Percentiles rank a stretch among this genome's conserved stretches.
These are phyloP conservation scores for Leptosomus discolor DNA, from an alignment of 2,113 vertebrate species.

Conservation along the genomic window DNA sequence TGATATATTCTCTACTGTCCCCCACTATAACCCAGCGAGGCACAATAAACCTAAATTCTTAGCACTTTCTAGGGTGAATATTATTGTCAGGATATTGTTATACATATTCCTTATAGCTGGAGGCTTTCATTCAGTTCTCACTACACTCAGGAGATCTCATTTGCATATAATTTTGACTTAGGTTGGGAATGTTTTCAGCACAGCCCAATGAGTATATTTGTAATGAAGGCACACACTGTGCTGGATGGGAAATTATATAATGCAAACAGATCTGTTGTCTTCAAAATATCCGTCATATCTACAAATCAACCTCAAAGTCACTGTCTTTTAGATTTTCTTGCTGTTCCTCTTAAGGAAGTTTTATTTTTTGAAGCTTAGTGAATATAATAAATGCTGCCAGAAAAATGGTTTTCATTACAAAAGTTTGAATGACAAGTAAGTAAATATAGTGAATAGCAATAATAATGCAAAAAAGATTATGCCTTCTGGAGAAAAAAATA, in stretches of 20 bases:
- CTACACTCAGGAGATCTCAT: slow-evolving; percentile 19
- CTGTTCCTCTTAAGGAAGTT: background rate
- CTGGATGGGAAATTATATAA: slow-evolving; percentile 31
- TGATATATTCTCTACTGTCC: background rate
- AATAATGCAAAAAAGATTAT: background rate
- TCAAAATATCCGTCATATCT: background rate
- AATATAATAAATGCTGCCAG: background rate
- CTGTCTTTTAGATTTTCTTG: background rate
- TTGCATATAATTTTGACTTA: slow-evolving; percentile 36
- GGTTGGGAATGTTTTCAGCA: background rate
- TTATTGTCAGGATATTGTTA: slow-evolving; percentile 31
- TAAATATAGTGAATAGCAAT: background rate
- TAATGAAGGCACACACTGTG: background rate
- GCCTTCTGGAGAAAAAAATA: background rate
- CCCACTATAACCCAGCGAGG: background rate
- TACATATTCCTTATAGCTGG: background rate
- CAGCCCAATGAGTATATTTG: background rate
- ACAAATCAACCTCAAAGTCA: background rate
- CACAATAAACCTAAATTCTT: slow-evolving; percentile 17
- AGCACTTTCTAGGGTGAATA: background rate
- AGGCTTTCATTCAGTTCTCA: background rate
- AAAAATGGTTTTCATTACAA: slow-evolving; percentile 20
- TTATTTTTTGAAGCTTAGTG: background rate
- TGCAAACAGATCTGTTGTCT: slow-evolving; percentile 31
- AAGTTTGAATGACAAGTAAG: background rate